Percentiles rank a stretch among this genome's conserved stretches.
Evolutionary conservation across 2,888 invertebrate species (phyloP).

Genomic region (Buathra laborator): DNA sequence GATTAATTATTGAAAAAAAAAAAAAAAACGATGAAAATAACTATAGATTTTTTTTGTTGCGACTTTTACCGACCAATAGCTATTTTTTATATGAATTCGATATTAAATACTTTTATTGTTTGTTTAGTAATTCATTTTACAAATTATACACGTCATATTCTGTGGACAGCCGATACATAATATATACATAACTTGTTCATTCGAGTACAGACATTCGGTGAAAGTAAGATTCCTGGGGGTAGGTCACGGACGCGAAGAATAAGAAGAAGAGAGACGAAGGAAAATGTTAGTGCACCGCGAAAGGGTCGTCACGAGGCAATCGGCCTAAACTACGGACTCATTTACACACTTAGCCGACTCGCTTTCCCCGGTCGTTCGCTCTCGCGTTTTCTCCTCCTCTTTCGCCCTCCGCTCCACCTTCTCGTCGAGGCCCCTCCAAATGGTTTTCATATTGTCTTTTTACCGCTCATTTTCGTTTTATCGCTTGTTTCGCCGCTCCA

Average conservation of each 20-base stretch:
- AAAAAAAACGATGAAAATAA: no score
- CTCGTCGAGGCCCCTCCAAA: conserved; percentile 75
- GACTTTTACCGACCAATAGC: no score
- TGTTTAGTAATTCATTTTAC: no score
- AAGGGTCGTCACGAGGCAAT: conserved; percentile 82
- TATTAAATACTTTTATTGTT: no score
- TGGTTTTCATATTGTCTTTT: conserved; percentile 85
- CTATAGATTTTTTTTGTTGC: no score
- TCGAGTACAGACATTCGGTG: conserved; percentile 17
- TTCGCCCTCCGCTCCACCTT: conserved; percentile 66
- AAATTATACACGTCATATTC: no score
- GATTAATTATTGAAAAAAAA: no score
- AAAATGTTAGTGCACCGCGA: conserved; percentile 77
- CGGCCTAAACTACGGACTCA: conserved; percentile 83
- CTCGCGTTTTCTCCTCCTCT: conserved; percentile 48
- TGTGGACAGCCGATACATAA: neutral
- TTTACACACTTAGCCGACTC: conserved; percentile 83
- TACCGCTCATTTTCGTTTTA: conserved; percentile 85
- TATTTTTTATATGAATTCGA: no score
- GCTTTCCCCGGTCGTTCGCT: conserved; percentile 73
- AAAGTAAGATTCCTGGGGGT: conserved; percentile 62
- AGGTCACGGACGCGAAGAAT: conserved; percentile 42
- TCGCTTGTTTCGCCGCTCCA: conserved; percentile 83
- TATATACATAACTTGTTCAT: neutral
- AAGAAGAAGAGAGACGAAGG: conserved; percentile 26